Conservation (phyloP, 1,140 invertebrate genomes). For the Apis cerana region DNA sequence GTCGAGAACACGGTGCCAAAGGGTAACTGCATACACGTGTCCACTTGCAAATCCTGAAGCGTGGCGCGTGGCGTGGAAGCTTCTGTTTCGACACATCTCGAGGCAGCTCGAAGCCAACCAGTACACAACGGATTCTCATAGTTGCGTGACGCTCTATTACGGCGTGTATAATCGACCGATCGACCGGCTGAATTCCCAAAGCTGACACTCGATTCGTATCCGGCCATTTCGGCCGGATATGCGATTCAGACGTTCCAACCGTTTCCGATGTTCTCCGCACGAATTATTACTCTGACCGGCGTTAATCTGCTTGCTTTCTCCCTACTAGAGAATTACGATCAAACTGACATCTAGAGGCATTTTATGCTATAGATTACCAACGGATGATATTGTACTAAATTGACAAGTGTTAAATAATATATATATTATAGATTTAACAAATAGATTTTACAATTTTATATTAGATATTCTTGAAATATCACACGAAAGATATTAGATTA, state of each 20-base stretch:
- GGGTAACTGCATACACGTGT: constrained; percentile 55
- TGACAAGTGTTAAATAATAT: too few relatives aligned
- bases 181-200: constrained; percentile 55
- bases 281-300: constrained; percentile 32
- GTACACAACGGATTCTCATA: constrained; percentile 56
- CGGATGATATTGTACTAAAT: too few relatives aligned
- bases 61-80: constrained; percentile 40
- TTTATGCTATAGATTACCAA: too few relatives aligned
- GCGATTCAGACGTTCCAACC: constrained; percentile 55
- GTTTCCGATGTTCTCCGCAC: constrained; percentile 30
- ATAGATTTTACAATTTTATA: too few relatives aligned
- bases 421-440: too few relatives aligned
- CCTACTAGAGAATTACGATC: neutral
- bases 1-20: constrained; percentile 12
- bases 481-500: too few relatives aligned
- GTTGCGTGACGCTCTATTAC: constrained; percentile 57
- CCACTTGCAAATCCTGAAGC: constrained; percentile 55
- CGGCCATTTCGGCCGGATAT: constrained; percentile 60
- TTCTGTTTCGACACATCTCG: constrained; percentile 46
- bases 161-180: constrained; percentile 58
- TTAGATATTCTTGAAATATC: neutral
- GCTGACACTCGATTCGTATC: constrained; percentile 63
- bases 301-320: constrained; percentile 1
- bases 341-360: too few relatives aligned
- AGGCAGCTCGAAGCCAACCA: constrained; percentile 49